phyloP scores from a whole-genome alignment of 2,113 vertebrate genomes.

The Benitochromis conjunctus region DNA sequence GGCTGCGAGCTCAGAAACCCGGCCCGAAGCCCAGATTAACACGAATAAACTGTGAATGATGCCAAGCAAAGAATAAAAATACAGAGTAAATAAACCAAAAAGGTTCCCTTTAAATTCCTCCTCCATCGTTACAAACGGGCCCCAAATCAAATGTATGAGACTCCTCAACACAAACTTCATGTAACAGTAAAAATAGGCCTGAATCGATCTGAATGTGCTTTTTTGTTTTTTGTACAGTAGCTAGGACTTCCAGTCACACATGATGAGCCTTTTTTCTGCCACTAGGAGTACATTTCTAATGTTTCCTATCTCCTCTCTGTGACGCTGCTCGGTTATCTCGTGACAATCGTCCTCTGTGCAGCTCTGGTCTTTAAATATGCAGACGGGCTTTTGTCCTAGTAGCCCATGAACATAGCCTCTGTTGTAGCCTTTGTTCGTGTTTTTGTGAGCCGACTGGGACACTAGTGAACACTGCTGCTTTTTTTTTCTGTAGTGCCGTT shows the following conservation, averaged over 20 bases:
- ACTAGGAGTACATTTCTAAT: accelerated
- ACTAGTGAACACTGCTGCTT: not conserved
- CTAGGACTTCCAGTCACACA: too few relatives aligned
- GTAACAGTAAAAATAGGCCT: not conserved
- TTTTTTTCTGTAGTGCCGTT: constrained; percentile 74
- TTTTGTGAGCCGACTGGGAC: not conserved
- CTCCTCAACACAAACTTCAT: not conserved
- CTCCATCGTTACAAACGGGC: not conserved
- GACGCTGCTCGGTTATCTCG: not conserved
- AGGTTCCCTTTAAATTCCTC: not conserved
- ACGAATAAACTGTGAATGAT: not conserved
- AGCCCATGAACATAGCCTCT: not conserved
- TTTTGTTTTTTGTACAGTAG: too few relatives aligned
- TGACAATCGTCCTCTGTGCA: not conserved
- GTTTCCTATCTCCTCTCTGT: not conserved
- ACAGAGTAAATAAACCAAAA: not conserved
- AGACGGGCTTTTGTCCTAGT: not conserved
- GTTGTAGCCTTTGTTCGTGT: not conserved
- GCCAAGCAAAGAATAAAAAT: not conserved
- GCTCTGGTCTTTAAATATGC: not conserved
- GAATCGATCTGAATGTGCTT: accelerated
- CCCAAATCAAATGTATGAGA: not conserved
- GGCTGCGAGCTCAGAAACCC: accelerated
- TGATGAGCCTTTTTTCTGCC: not conserved
- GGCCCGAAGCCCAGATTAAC: not conserved